Evolutionary conservation across 2,888 invertebrate genomes (phyloP), one percentile per base, ranked within the genome.

Genomic region (Hyppa rectilinea): DNA sequence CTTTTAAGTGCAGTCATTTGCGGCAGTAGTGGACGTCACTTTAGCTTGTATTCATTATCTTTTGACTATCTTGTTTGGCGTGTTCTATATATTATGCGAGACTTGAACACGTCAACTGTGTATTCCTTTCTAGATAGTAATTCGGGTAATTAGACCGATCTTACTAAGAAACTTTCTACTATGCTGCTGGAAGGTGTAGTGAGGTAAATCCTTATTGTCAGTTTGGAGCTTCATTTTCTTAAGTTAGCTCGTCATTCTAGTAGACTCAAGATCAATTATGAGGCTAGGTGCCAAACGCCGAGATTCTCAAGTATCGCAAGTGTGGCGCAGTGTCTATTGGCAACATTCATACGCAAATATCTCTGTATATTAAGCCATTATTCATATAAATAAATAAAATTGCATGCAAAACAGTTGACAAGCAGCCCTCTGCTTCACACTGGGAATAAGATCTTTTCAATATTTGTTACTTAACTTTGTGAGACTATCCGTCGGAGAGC

Each of bases 1-100:
- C 12, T 60, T 59, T 26, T 76, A 76, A 71, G 66, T 70, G 75
- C 50, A 71, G 50, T 67, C 23, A 58, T 64, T 61, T 56, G 55
- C 66, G 60, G 58, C 45, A 38, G 23, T 71, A 58, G 68, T 23
- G 43, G 20, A 36, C 17, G 40, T 36, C 70, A 78, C n/a, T 36
- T 45, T 47, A 62, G 55, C 50, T 67, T 52, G 31, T 49, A 52
- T 47, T 59, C 14, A 31, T 60, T 53, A 59, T 77, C 23, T 67
- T 50, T 64, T 47, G 23, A 45, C 40, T 31, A 34, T 31, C 26
- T 17, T 26, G 7, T 38, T 53, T 58, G 47, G 12, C 14, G 52
- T 64, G 58, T 70, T 71, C 29, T 45, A 29, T 3, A 23, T 47
- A 29, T 36, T 49, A 40, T 36, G 36, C 6, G 36, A 52, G 23